A percentile compares a stretch with the other conserved stretches of the same genome.
These are phyloP conservation scores for Oncorhynchus clarkii DNA, from an alignment of 2,113 vertebrate species.

Conservation along the genomic window DNA sequence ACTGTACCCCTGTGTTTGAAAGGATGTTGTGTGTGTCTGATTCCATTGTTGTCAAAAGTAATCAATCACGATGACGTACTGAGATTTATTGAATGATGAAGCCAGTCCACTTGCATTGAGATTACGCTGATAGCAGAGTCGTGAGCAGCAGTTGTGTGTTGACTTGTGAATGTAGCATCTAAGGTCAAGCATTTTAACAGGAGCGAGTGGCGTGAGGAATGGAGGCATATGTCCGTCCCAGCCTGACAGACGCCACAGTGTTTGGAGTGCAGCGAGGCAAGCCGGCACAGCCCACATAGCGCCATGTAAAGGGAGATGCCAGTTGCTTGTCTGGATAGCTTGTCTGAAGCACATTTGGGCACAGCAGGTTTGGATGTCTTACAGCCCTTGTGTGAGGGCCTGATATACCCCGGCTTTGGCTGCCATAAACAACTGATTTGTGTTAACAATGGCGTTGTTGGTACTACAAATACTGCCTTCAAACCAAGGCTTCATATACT, in stretches of 20 bases:
- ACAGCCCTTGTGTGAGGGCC: constrained; percentile 14
- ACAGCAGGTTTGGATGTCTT: not conserved
- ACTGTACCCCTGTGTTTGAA: no score
- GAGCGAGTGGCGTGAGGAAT: not conserved
- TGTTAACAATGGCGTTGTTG: constrained; percentile 42
- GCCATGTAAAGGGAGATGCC: not conserved
- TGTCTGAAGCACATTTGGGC: constrained; percentile 31
- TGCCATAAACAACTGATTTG: constrained; percentile 38
- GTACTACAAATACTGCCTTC: constrained; percentile 27
- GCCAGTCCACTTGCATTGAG: no score
- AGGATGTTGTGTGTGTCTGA: no score
- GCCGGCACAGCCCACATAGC: not conserved
- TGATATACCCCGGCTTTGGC: constrained; percentile 21
- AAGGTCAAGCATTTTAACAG: constrained; percentile 1
- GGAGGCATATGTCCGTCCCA: not conserved
- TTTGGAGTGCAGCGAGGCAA: not conserved
- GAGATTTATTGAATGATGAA: no score
- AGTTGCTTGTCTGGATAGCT: not conserved
- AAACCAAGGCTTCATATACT: not conserved
- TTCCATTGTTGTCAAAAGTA: no score
- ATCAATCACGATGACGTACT: no score
- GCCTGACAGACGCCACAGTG: constrained; percentile 8
- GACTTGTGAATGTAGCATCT: not conserved
- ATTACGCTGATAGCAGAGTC: no score
- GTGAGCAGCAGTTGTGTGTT: not conserved